Evolutionary conservation across 2,888 invertebrate species (phyloP).

Genomic region (Ariolimax columbianus): DNA sequence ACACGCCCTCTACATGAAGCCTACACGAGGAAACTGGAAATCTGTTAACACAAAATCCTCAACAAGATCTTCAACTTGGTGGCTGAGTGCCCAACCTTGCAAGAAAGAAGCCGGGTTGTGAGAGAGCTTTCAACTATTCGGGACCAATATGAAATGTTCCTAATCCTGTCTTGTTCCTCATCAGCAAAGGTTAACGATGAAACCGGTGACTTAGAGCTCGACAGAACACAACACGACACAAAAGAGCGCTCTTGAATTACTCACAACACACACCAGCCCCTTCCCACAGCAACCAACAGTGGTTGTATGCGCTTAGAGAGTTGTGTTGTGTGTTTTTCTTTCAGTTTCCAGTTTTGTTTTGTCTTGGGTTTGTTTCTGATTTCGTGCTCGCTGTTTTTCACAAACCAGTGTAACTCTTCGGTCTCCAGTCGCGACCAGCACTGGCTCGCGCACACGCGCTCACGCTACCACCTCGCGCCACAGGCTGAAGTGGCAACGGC

Average conservation of each 20-base stretch:
- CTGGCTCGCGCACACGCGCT: neutral
- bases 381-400: neutral
- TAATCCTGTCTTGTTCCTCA: neutral
- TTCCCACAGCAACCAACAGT: neutral
- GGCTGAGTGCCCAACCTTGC: neutral
- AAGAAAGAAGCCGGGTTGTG: neutral
- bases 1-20: neutral
- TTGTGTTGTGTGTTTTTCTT: neutral
- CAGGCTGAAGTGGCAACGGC: neutral
- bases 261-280: neutral
- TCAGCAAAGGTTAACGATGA: neutral
- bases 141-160: neutral
- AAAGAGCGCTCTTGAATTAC: neutral
- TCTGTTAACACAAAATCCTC: neutral
- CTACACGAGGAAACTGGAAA: neutral
- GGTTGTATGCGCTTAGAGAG: neutral
- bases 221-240: neutral
- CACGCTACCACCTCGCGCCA: neutral
- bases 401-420: neutral
- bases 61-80: neutral
- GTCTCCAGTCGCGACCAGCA: neutral
- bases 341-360: neutral
- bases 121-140: neutral
- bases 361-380: neutral
- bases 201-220: no score